Base-by-base conservation (phyloP, 2,888 invertebrate genomes). In the Drosophila eohydei region DNA sequence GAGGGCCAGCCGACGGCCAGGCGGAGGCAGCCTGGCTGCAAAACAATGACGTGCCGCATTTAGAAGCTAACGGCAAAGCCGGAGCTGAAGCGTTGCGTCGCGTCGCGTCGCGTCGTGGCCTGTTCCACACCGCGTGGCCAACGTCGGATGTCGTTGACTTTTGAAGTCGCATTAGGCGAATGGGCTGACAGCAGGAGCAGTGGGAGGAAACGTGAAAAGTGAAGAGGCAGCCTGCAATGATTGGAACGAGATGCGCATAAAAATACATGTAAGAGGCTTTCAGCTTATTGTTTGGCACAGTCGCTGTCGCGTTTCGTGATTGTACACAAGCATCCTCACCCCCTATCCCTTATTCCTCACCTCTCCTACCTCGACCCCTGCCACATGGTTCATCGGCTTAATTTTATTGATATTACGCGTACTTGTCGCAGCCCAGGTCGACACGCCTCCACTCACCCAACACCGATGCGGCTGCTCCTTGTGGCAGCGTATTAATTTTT, bases 261-360 rank as follows among this genome's bases (percentile, higher is more conserved):
- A 84, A 85, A 84, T 84, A 81, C 89, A 79, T 89, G 79, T 88
- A 84, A 89, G 85, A 89, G 82, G 89, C 83, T 84, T 84, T 89
- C 89, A 84, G 85, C 89, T 89, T 84, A 89, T 89, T 84, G 88
- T 84, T 84, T 88, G 89, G 57, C 74, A 71, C 81, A 66, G 86
- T 82, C 77, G 72, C 88, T 83, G 76, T 73, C 65, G 77, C 75
- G 70, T 84, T 84, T 87, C 83, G 75, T 83, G 87, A 81, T 89
- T 87, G 78, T 78, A 70, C 65, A 61, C 62, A 56, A 36, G 26
- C 7, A 50, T 16, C 41, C 34, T 32, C 32, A 11, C 32, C 52
- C 52, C 38, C 26, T 6, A 11, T n/a, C 50, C 14, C 21, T 32
- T 4, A 8, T 34, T 8, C 11, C n/a, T 1, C 30, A 32, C 38